Percentiles rank a stretch among this genome's conserved stretches.
These are phyloP conservation scores for Bombyx mori DNA, from an alignment of 1,140 invertebrate genomes.

Conservation along the genomic window ASM3026992v2 NC_085126.1:12165501-12166000, in stretches of 20 bases:
- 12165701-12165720: conserved; percentile 22
- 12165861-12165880: conserved; percentile 30
- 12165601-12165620: not conserved
- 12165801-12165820: conserved; percentile 12
- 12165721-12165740: conserved; percentile 29
- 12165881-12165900: conserved; percentile 46
- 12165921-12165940: conserved; percentile 37
- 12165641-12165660: too few species aligned
- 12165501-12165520: too few species aligned
- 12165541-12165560: too few species aligned
- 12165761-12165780: conserved; percentile 24
- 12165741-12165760: conserved; percentile 39
- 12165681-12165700: conserved; percentile 27
- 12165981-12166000: conserved; percentile 29
- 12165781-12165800: conserved; percentile 1
- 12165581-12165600: too few species aligned
- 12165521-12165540: too few species aligned
- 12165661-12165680: conserved; percentile 20
- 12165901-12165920: conserved; percentile 52
- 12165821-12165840: conserved; percentile 18
- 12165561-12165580: not conserved
- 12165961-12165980: conserved; percentile 25
- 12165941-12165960: conserved; percentile 50
- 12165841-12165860: conserved; percentile 34
- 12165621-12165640: not conserved